Evolutionary conservation across 2,888 invertebrate species (phyloP), one percentile per base, ranked within the genome.

Genomic region (Orthonevra nobilis): DNA sequence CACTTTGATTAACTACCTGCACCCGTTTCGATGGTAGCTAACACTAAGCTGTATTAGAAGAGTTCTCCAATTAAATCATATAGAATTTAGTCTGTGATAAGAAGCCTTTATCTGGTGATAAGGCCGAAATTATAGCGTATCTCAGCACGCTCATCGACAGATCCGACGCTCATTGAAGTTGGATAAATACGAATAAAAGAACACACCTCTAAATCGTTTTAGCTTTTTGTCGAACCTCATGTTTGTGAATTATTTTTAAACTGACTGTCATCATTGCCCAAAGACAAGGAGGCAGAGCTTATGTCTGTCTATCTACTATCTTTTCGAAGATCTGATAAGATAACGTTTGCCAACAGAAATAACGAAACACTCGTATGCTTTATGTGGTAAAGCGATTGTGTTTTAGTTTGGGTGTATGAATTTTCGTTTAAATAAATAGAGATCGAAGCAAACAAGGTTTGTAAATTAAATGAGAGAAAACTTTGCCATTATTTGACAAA

Each of bases 31-130:
- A 44, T 6, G 30, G 52, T 17, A 34, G 3, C 23, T 10, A 9
- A n/a, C 17, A 23, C 17, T 54, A 19, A 44, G 15, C 20, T 9
- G 46, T 36, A 4, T 36, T 26, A 66, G 28, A 10, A 19, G 46
- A 66, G 56, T 66, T 66, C 20, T 42, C 56, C 36, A 54, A 52
- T 56, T 28, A 19, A 36, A 15, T 2, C 7, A 17, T 50, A 34
- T 40, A 34, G 17, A 34, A 5, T 14, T n/a, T 14, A 19, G 28
- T 56, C 9, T 17, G n/a, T 61, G 72, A 72, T 72, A 72, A 56
- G 48, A 56, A 32, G 19, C 12, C 15, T 63, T 56, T 72, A 72
- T 72, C 63, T 56, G 10, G 12, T 9, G 72, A 63, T 72, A 63
- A 63, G 38, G 1, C 12, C 30, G 30, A 6, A 34, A 60, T 34